Base-by-base conservation (phyloP, 2,797 vertebrate genomes). In the Acanthurus leucopareius region DNA sequence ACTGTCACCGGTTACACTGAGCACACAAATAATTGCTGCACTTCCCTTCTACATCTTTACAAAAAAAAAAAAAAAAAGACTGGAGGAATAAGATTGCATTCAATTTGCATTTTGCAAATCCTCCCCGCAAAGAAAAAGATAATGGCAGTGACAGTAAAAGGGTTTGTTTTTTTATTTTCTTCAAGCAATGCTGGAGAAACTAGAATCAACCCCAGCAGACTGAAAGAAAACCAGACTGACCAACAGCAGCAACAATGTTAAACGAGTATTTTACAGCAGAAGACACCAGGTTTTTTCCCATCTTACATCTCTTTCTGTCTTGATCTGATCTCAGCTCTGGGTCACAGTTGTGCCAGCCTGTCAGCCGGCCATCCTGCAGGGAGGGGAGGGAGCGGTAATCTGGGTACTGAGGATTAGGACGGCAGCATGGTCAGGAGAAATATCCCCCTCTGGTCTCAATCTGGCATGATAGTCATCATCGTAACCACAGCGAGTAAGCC, bases 341-440 rank as follows among this genome's bases (percentile, higher is more conserved):
- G 45, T 78, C 75, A 54, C 56, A 25, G 59, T 68, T 51, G 77
- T 73, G 73, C 70, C 86, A 25, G 59, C 49, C 57, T 62, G 78
- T 83, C 82, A 82, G 82, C 79, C 60, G 62, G 59, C 79, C 86
- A 32, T 82, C 62, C 77, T 63, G 71, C 79, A 74, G 73, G 69
- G 82, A 73, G 67, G 70, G 87, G 75, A 53, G 60, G 87, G 69
- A 72, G 48, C 5, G 64, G 2, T 93, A 93, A 93, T 93, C 92
- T 88, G 88, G 84, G 82, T 57, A 74, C 44, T 73, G 83, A 85
- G 89, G 91, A 92, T 94, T 94, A 93, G 76, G 83, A 84, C 48
- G 7, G 64, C 83, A 88, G 91, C 76, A 85, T 56, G 81, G 85
- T 79, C 85, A 80, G 75, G 84, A 89, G 83, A 91, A 88, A 89